Conservation (phyloP, 2,113 vertebrate species). For the Oceanodroma tethys region DNA sequence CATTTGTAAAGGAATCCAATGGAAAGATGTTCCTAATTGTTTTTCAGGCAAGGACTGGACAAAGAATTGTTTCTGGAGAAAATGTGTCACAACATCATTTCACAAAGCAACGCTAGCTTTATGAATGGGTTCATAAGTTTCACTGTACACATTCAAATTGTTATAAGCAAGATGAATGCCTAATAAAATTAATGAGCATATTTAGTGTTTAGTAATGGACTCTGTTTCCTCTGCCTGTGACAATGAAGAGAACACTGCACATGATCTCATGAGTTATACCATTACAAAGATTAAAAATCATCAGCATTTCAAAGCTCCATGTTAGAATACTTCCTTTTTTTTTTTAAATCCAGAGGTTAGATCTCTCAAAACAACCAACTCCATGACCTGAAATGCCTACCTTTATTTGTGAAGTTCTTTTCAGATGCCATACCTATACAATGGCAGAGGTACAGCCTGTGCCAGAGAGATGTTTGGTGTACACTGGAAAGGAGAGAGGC, state of each 20-base stretch:
- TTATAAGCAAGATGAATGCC: neutral
- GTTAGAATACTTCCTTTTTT: neutral
- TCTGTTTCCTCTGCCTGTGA: neutral
- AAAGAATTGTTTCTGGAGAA: neutral
- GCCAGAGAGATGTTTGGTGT: neutral
- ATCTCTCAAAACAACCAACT: neutral
- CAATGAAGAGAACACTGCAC: neutral
- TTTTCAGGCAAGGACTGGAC: neutral
- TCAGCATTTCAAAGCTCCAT: neutral
- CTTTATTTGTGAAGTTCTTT: neutral
- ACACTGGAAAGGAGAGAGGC: neutral
- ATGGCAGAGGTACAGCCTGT: neutral
- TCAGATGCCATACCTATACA: neutral
- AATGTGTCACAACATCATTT: neutral
- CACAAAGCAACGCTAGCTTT: neutral
- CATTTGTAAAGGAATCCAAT: neutral
- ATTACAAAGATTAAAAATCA: neutral
- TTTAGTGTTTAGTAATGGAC: neutral
- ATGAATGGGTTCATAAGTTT: neutral
- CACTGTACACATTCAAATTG: neutral
- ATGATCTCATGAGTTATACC: neutral
- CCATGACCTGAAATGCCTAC: neutral
- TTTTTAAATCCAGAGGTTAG: neutral
- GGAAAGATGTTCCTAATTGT: neutral
- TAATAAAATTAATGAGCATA: conserved; percentile 15